phyloP scores from a whole-genome alignment of 2,113 vertebrate genomes.

The Tichodroma muraria region DNA sequence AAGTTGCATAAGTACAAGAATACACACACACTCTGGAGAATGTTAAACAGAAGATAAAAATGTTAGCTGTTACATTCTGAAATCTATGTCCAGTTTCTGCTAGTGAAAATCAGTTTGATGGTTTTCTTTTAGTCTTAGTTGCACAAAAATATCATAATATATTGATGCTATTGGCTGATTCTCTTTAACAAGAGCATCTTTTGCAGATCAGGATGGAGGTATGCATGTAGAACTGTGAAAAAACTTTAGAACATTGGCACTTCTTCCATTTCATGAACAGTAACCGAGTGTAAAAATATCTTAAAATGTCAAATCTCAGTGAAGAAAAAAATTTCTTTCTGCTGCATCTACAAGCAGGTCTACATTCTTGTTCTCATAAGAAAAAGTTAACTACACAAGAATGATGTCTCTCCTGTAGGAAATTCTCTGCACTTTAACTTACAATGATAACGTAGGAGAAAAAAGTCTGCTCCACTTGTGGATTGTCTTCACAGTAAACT shows the following conservation, averaged over 20 bases:
- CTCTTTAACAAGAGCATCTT: background rate
- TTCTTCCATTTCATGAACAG: background rate
- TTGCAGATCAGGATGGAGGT: background rate
- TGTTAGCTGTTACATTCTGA: background rate
- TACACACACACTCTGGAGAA: background rate
- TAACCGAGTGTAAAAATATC: background rate
- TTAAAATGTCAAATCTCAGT: background rate
- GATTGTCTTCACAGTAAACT: background rate
- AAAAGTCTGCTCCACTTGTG: background rate
- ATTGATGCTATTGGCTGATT: background rate
- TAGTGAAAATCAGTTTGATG: background rate
- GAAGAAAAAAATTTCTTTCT: background rate
- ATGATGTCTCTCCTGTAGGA: background rate
- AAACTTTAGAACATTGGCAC: background rate
- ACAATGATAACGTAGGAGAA: background rate
- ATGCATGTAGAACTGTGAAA: background rate
- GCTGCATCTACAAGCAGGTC: background rate
- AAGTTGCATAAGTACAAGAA: background rate
- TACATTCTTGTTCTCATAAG: background rate
- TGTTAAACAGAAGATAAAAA: background rate
- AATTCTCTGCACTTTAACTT: background rate
- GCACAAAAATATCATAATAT: background rate
- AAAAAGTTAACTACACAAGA: background rate
- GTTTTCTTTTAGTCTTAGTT: background rate
- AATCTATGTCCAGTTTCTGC: background rate